Base-by-base conservation (phyloP, 2,888 invertebrate genomes). In the Halictus quadricinctus region DNA sequence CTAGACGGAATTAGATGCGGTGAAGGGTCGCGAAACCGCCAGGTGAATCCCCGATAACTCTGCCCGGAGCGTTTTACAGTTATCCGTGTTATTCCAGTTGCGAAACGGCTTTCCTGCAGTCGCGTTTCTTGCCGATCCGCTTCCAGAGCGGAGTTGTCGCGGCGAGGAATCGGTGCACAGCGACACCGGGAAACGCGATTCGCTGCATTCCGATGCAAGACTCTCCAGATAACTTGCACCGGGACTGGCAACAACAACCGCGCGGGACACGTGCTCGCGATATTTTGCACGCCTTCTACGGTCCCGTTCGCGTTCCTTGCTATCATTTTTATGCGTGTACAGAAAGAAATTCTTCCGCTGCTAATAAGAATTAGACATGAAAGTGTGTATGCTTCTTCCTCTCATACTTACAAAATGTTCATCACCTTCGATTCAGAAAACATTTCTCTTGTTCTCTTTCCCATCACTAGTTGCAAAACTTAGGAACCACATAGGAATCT, bases 21-120 rank as follows among this genome's bases (percentile, higher is more conserved):
- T 3, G 25, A 29, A 18, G 48, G 29, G 48, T 72, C 25, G 76
- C 75, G 76, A 50, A 41, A 50, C 54, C 43, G 43, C 21, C 76
- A 15, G 69, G 15, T 29, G 46, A 76, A 76, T 54, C 29, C n/a
- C 43, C 76, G 54, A 54, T 43, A 41, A 13, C 36, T 36, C 25
- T n/a, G 15, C 43, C n/a, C n/a, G 3, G 36, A 29, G 21, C 29
- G 43, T 76, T 80, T 80, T 64, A 69, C 80, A 76, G 54, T 66
- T 80, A 80, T 18, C 1, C 25, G 54, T 50, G 43, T 69, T 77
- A 50, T 77, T 80, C 76, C 76, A 1, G 64, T 15, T 69, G 66
- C 6, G 13, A 41, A 76, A 66, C 66, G 64, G 76, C 48, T 21
- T 64, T 79, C 29, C n/a, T n/a, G 12, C 3, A 41, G 15, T 54